A percentile compares a stretch with the other conserved stretches of the same genome.
Conservation (phyloP, 1,140 invertebrate species). For the Psix sp. region DNA sequence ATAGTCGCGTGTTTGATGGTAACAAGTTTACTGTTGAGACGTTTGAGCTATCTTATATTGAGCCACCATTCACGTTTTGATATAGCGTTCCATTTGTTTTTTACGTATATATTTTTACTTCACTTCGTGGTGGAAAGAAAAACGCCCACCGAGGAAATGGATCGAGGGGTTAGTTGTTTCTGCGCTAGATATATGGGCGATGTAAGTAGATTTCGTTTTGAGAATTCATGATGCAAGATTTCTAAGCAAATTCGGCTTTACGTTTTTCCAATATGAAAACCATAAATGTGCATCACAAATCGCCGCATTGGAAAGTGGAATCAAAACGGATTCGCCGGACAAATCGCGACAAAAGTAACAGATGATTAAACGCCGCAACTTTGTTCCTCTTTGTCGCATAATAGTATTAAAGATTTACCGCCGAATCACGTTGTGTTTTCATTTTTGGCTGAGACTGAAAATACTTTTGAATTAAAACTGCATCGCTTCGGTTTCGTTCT, state of each 20-base stretch:
- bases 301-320: too few relatives aligned
- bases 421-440: too few relatives aligned
- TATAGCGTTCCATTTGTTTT: conserved; percentile 38
- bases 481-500: conserved; percentile 7
- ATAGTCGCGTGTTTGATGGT: conserved; percentile 13
- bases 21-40: conserved; percentile 26
- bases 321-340: conserved; percentile 8
- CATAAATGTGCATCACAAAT: conserved; percentile 13
- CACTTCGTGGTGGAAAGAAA: conserved; percentile 12
- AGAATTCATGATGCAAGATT: conserved; percentile 37
- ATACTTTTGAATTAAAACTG: too few relatives aligned
- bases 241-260: conserved; percentile 45
- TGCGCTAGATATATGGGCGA: conserved; percentile 6
- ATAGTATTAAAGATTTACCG: too few relatives aligned
- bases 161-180: conserved; percentile 49
- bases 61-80: conserved; percentile 42
- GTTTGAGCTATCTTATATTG: conserved; percentile 40
- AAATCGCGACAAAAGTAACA: conserved; percentile 11
- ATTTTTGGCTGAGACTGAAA: too few relatives aligned
- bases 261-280: conserved; percentile 35
- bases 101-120: conserved; percentile 27
- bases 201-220: conserved; percentile 43
- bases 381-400: too few relatives aligned
- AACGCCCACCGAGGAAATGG: conserved; percentile 45
- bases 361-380: conserved; percentile 14